Evolutionary conservation across 2,888 invertebrate genomes (phyloP).

Genomic region (Macrophya annulata): DNA sequence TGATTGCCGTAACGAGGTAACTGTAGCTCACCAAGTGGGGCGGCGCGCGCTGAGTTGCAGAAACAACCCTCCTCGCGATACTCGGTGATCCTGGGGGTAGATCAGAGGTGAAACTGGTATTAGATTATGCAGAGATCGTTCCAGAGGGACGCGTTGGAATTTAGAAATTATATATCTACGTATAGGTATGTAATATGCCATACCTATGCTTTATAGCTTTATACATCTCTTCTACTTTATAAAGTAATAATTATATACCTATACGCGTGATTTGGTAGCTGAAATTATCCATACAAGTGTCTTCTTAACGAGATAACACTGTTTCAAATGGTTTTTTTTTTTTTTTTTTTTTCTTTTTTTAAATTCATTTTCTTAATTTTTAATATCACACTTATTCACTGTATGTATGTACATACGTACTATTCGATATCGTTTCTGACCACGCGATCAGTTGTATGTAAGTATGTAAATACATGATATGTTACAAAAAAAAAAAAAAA

Average conservation of each 20-base stretch:
- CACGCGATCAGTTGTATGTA: slow-evolving; percentile 14
- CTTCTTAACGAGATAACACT: slow-evolving; percentile 21
- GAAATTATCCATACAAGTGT: not conserved
- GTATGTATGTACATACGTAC: not conserved
- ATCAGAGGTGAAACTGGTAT: slow-evolving; percentile 47
- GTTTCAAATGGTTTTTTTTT: not conserved
- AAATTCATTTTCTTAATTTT: too few species aligned
- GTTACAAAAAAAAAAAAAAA: not conserved
- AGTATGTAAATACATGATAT: too few species aligned
- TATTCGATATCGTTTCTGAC: slow-evolving; percentile 11
- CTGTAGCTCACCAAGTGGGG: slow-evolving; percentile 71
- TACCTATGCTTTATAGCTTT: not conserved
- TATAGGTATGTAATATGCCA: not conserved
- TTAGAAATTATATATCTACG: not conserved
- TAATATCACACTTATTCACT: not conserved
- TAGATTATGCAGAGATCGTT: slow-evolving; percentile 44
- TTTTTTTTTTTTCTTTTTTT: too few species aligned
- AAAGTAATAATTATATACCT: not conserved
- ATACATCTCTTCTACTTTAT: not conserved
- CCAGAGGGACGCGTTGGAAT: slow-evolving; percentile 18
- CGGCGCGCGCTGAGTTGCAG: slow-evolving; percentile 75
- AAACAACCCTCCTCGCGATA: slow-evolving; percentile 71
- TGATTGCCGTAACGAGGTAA: slow-evolving; percentile 75
- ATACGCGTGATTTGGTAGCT: slow-evolving; percentile 5
- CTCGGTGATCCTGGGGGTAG: slow-evolving; percentile 21